Evolutionary conservation across 2,113 vertebrate genomes (phyloP).

Genomic region (Cariama cristata): DNA sequence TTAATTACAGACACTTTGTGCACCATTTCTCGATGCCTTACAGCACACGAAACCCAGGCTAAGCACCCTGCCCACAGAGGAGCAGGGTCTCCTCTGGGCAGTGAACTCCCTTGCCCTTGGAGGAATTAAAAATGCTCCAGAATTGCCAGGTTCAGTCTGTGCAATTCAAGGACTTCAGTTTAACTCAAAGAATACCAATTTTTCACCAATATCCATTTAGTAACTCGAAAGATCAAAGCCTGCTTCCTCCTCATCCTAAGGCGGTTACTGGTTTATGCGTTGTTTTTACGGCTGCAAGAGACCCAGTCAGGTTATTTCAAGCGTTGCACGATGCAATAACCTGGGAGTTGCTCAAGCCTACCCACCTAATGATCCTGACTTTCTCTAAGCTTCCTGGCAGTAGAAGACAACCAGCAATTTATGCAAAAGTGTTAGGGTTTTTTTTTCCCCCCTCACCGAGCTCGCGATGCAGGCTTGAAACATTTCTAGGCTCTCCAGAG

Average conservation of each 20-base stretch:
- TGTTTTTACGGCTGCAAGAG: neutral
- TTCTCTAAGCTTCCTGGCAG: neutral
- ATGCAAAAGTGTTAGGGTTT: neutral
- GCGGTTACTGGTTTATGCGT: neutral
- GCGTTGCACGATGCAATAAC: neutral
- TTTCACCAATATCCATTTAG: neutral
- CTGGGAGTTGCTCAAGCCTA: neutral
- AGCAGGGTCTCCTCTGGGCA: neutral
- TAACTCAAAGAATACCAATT: neutral
- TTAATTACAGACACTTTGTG: neutral
- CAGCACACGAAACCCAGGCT: neutral
- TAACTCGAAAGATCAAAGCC: neutral
- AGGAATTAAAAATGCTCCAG: too few species aligned
- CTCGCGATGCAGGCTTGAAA: neutral
- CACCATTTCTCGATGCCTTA: neutral
- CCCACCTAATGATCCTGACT: neutral
- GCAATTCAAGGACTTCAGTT: neutral
- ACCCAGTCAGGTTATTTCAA: neutral
- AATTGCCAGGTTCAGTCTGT: neutral
- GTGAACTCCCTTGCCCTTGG: neutral
- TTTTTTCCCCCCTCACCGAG: neutral
- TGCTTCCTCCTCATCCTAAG: neutral
- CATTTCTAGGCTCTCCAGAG: neutral
- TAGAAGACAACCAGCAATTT: neutral
- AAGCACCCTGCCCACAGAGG: accelerated